phyloP scores from a whole-genome alignment of 2,797 vertebrate genomes.

The Xenops minutus region DNA sequence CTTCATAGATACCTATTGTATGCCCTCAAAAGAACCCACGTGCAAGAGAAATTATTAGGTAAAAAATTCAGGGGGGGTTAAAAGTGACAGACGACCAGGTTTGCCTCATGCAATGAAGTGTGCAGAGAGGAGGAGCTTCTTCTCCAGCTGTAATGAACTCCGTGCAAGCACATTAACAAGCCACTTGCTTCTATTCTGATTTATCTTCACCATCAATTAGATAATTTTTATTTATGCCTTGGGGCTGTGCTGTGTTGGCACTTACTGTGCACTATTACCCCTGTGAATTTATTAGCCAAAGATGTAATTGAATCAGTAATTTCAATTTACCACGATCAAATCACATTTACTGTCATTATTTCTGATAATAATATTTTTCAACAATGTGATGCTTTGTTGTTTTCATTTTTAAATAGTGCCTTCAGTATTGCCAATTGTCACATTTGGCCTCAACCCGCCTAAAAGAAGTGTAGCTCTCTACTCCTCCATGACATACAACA shows the following conservation, averaged over 20 bases:
- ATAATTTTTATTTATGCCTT: conserved; percentile 73
- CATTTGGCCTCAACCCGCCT: neutral
- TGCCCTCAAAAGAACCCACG: neutral
- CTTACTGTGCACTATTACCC: conserved; percentile 57
- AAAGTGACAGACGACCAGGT: neutral
- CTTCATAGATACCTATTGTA: neutral
- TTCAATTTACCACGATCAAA: conserved; percentile 76
- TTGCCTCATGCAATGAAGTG: neutral
- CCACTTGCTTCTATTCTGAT: conserved; percentile 56
- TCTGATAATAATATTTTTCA: conserved; percentile 42
- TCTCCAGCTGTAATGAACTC: conserved; percentile 52
- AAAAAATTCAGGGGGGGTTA: neutral
- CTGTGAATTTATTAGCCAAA: conserved; percentile 72
- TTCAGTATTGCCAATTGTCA: conserved; percentile 23
- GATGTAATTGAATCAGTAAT: conserved; percentile 76
- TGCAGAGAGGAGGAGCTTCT: conserved; percentile 5
- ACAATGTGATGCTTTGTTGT: neutral
- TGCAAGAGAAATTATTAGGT: neutral
- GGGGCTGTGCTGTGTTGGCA: conserved; percentile 56
- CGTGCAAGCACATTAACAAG: conserved; percentile 57
- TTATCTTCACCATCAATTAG: conserved; percentile 74
- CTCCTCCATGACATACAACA: neutral
- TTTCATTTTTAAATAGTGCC: conserved; percentile 27
- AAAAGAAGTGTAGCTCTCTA: neutral
- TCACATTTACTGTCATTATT: conserved; percentile 58